phyloP scores from a whole-genome alignment of 2,888 invertebrate genomes.

The Laspeyria flexula region DNA sequence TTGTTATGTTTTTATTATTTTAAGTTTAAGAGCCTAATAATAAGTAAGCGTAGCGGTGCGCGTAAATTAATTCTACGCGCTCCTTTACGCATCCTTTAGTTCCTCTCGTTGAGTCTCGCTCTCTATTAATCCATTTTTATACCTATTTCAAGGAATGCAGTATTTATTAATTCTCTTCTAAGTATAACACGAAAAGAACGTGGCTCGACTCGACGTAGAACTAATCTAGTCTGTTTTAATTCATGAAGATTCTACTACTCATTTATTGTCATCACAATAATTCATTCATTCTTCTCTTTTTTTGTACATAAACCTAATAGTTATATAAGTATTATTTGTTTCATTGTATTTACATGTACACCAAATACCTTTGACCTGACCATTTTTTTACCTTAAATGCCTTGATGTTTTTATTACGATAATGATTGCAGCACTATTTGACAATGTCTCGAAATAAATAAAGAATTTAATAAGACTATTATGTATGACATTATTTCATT shows the following conservation, averaged over 20 bases:
- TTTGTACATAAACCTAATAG: constrained; percentile 45
- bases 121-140: constrained; percentile 32
- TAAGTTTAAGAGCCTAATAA: constrained; percentile 51
- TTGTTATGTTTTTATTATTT: constrained; percentile 50
- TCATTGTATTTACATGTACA: constrained; percentile 14
- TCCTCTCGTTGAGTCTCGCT: constrained; percentile 71
- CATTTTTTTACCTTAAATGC: constrained; percentile 9
- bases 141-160: neutral
- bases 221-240: constrained; percentile 81
- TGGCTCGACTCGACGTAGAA: constrained; percentile 75
- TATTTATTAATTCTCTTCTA: constrained; percentile 1
- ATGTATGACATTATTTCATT: constrained; percentile 38
- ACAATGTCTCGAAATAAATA: constrained; percentile 25
- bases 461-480: constrained; percentile 28
- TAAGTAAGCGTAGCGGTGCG: constrained; percentile 67
- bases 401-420: constrained; percentile 14
- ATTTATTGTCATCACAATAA: constrained; percentile 14
- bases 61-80: constrained; percentile 64
- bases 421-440: constrained; percentile 14
- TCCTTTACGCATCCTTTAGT: constrained; percentile 73
- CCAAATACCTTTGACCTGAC: constrained; percentile 15
- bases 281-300: constrained; percentile 16
- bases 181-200: constrained; percentile 43
- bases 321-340: constrained; percentile 2
- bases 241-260: constrained; percentile 35